Conservation (phyloP, 2,888 invertebrate species). For the Byasa hedistus region DNA sequence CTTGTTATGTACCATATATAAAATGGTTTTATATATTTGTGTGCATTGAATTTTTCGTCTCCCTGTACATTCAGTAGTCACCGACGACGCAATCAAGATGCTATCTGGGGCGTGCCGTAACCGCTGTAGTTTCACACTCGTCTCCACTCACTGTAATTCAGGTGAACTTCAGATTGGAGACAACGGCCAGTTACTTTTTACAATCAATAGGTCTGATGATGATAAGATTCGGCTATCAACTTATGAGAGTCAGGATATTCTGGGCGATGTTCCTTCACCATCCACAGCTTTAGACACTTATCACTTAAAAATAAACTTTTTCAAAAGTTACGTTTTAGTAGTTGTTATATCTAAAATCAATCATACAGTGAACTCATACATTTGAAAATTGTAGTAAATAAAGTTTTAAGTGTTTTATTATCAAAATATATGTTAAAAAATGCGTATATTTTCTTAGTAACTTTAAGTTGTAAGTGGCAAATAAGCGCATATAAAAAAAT, state of each 20-base stretch:
- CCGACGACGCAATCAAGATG: constrained; percentile 58
- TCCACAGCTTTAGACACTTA: too few relatives aligned
- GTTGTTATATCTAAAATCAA: too few relatives aligned
- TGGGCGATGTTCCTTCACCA: too few relatives aligned
- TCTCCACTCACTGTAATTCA: constrained; percentile 38
- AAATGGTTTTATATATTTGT: not conserved
- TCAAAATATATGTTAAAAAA: not conserved
- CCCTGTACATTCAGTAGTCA: constrained; percentile 41
- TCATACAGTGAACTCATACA: too few relatives aligned
- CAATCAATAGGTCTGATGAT: not conserved
- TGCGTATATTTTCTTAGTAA: not conserved
- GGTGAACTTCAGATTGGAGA: not conserved
- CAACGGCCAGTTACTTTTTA: not conserved
- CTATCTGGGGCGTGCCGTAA: constrained; percentile 67
- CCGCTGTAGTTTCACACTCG: constrained; percentile 60
- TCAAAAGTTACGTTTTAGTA: too few relatives aligned
- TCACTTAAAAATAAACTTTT: too few relatives aligned
- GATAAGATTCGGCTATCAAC: too few relatives aligned
- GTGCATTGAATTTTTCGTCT: constrained; percentile 27
- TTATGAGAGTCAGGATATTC: too few relatives aligned
- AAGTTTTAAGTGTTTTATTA: not conserved
- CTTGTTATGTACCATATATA: not conserved
- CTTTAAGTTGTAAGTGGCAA: not conserved
- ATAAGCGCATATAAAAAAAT: not conserved
- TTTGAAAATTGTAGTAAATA: too few relatives aligned